These are phyloP conservation scores for Anagrus nilaparvatae DNA, from an alignment of 1,140 invertebrate genomes.

Conservation along the genomic window DNA sequence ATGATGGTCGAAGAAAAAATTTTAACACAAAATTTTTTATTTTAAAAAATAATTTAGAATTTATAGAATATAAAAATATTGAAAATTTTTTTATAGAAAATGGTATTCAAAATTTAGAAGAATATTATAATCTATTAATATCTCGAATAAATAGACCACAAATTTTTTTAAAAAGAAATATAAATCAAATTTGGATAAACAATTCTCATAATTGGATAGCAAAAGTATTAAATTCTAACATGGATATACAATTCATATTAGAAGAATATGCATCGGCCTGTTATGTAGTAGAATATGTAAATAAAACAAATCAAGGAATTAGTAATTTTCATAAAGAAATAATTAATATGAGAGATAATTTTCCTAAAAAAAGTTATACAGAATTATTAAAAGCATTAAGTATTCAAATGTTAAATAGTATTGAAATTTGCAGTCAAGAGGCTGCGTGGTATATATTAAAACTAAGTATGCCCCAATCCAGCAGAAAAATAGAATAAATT, in stretches of 20 bases:
- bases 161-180: constrained; percentile 19
- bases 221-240: constrained; percentile 27
- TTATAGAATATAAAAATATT: constrained; percentile 16
- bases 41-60: constrained; percentile 19
- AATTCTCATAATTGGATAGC: constrained; percentile 27
- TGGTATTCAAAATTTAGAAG: constrained; percentile 18
- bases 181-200: constrained; percentile 25
- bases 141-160: constrained; percentile 22
- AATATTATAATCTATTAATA: constrained; percentile 21
- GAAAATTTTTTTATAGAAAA: constrained; percentile 18
- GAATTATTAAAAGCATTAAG: constrained; percentile 28
- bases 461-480: constrained; percentile 20
- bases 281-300: constrained; percentile 32
- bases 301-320: constrained; percentile 33
- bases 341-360: constrained; percentile 26
- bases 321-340: constrained; percentile 29
- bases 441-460: constrained; percentile 35
- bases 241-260: constrained; percentile 31
- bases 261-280: constrained; percentile 34
- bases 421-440: constrained; percentile 36
- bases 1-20: constrained; percentile 10
- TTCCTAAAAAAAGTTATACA: constrained; percentile 29
- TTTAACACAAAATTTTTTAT: constrained; percentile 14
- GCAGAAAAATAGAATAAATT: constrained; percentile 19
- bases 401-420: constrained; percentile 30